phyloP scores from a whole-genome alignment of 2,797 vertebrate species.

The Squalus acanthias region DNA sequence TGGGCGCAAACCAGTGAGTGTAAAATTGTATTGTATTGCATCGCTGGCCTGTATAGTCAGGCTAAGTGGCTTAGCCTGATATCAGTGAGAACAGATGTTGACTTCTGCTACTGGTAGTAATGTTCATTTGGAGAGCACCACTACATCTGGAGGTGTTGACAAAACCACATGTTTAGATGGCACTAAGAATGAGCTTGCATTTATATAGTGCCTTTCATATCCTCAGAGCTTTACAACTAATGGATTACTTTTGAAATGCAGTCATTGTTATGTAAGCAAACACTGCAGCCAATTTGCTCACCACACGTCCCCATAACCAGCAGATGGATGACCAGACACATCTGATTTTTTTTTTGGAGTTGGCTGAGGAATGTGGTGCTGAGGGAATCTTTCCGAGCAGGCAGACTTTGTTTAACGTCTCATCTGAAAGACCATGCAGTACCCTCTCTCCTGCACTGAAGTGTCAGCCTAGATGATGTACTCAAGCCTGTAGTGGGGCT shows the following conservation, averaged over 20 bases:
- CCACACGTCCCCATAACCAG: background rate
- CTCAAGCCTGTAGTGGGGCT: background rate
- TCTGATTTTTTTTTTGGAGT: background rate
- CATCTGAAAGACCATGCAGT: background rate
- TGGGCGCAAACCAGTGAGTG: too few species aligned
- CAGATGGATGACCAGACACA: background rate
- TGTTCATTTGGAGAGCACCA: background rate
- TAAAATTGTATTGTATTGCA: background rate
- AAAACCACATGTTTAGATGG: background rate
- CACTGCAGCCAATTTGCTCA: background rate
- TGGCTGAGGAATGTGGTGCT: background rate
- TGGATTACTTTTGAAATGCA: background rate
- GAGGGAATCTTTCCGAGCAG: background rate
- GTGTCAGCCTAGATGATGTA: too few species aligned
- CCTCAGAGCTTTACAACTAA: background rate
- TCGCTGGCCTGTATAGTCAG: background rate
- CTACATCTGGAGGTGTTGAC: background rate
- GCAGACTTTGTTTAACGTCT: background rate
- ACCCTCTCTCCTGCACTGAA: too few species aligned
- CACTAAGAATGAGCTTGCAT: too few species aligned
- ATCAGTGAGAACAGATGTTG: background rate
- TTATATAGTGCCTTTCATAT: background rate
- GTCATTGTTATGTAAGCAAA: background rate
- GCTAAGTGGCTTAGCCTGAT: too few species aligned
- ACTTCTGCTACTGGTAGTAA: background rate